Percentiles rank a stretch among this genome's conserved stretches.
phyloP scores from a whole-genome alignment of 2,888 invertebrate species.

The Unio delphinus region DNA sequence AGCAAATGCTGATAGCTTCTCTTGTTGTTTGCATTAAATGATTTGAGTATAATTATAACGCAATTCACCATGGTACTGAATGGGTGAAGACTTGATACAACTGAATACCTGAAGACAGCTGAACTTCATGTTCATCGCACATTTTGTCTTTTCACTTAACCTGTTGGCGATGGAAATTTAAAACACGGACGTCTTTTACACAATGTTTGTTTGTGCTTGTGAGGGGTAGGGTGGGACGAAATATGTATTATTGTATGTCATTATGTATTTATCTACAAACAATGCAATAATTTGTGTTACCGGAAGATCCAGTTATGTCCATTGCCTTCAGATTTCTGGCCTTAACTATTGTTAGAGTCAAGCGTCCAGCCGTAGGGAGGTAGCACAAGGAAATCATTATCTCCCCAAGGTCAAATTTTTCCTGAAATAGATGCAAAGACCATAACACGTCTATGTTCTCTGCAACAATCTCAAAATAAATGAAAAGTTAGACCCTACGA shows the following conservation, averaged over 20 bases:
- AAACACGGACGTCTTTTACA: neutral
- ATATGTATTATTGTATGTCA: neutral
- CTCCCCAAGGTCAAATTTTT: constrained; percentile 80
- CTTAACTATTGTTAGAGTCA: constrained; percentile 92
- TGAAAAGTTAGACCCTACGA: no score
- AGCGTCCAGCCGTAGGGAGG: constrained; percentile 89
- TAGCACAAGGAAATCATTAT: constrained; percentile 93
- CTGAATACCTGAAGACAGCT: no score
- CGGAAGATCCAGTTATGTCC: constrained; percentile 94
- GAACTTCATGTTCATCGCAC: no score
- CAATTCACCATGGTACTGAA: no score
- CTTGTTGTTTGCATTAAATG: no score
- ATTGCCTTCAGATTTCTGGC: constrained; percentile 92
- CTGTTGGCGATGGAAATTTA: no score
- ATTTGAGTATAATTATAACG: no score
- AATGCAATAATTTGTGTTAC: constrained; percentile 73
- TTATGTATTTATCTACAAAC: no score
- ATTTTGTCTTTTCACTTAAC: no score
- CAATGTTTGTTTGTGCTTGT: neutral
- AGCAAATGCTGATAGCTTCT: no score
- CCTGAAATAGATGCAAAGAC: constrained; percentile 42
- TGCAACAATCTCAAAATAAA: neutral
- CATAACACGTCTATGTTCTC: neutral
- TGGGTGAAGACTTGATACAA: no score
- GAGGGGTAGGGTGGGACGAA: neutral